A percentile compares a stretch with the other conserved stretches of the same genome.
phyloP scores from a whole-genome alignment of 2,113 vertebrate genomes.

The Theristicus caerulescens region DNA sequence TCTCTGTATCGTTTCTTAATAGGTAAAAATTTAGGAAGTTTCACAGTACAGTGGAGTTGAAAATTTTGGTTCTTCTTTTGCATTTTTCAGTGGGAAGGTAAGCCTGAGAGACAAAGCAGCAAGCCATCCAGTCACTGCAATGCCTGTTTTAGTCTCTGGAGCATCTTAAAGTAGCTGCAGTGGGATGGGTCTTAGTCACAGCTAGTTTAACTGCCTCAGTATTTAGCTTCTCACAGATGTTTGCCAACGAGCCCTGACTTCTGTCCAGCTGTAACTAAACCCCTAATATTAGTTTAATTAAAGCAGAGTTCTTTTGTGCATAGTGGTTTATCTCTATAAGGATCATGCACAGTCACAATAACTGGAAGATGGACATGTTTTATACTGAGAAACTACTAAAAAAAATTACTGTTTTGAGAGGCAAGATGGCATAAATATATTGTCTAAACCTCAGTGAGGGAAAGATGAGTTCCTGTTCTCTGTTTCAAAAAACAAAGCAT shows the following conservation, averaged over 20 bases:
- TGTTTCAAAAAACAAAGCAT: background rate
- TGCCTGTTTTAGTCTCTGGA: background rate
- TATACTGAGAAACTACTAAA: background rate
- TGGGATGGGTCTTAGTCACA: background rate
- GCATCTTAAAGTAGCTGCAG: background rate
- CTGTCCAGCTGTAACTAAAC: background rate
- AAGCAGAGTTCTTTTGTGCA: background rate
- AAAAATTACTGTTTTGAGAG: background rate
- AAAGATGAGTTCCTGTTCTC: background rate
- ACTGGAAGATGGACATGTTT: background rate
- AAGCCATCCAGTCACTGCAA: background rate
- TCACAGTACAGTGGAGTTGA: background rate
- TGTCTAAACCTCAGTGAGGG: background rate
- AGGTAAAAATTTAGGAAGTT: background rate
- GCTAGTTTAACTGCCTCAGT: background rate
- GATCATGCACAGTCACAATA: background rate
- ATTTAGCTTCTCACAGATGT: background rate
- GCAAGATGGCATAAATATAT: background rate
- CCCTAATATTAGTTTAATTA: background rate
- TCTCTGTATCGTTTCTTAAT: rapidly evolving
- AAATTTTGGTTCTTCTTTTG: background rate
- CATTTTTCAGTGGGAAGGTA: background rate
- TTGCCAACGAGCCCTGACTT: background rate
- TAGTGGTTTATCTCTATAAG: background rate
- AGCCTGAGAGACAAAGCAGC: background rate